Percentiles rank a stretch among this genome's conserved stretches.
phyloP scores from a whole-genome alignment of 1,140 invertebrate genomes.

The Eurosta solidaginis region DNA sequence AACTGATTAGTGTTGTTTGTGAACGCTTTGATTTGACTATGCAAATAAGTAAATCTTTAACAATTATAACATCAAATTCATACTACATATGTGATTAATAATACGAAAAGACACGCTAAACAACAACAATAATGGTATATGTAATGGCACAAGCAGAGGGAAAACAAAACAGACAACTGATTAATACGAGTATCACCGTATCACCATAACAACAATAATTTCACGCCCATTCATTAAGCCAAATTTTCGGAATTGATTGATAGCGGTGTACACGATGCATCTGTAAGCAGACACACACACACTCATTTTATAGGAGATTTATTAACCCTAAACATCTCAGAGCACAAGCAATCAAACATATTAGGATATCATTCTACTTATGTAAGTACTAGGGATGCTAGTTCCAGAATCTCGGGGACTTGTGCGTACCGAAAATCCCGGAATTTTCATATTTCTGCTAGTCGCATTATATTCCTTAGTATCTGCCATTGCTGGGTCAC shows the following conservation, averaged over 20 bases:
- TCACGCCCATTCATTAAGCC: constrained; percentile 31
- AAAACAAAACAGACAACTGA: not conserved
- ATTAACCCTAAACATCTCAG: not conserved
- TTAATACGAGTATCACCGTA: constrained; percentile 4
- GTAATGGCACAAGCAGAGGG: not conserved
- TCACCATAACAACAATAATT: constrained; percentile 20
- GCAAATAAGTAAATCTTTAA: constrained; percentile 18
- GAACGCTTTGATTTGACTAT: not conserved
- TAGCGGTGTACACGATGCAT: not conserved
- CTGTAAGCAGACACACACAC: not conserved
- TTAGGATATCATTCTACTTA: too few species aligned
- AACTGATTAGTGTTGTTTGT: not conserved
- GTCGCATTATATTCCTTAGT: too few species aligned
- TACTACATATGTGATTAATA: constrained; percentile 22
- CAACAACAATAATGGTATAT: not conserved
- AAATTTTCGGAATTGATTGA: constrained; percentile 23
- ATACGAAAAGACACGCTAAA: not conserved
- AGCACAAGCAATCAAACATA: not conserved
- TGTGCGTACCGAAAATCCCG: too few species aligned
- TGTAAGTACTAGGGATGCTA: too few species aligned
- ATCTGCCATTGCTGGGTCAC: too few species aligned
- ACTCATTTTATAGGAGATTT: too few species aligned
- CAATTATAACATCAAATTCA: constrained; percentile 9
- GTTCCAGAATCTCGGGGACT: too few species aligned
- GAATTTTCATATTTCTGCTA: too few species aligned